These are phyloP conservation scores for Kryptolebias ocellatus DNA, from an alignment of 2,797 vertebrate genomes.

Conservation along the genomic window DNA sequence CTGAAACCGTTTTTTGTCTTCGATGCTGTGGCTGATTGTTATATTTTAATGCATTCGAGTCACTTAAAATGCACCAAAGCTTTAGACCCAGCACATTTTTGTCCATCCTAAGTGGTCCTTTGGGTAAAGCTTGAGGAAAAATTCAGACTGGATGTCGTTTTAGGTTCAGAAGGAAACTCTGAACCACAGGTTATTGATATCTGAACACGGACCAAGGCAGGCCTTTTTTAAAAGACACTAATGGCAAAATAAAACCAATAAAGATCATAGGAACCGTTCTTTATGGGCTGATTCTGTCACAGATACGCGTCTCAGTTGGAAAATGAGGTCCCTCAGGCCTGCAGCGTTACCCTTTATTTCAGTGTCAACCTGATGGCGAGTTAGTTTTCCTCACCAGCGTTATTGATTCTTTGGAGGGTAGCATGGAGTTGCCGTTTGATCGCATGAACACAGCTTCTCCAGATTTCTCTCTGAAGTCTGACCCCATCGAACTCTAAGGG, in stretches of 20 bases:
- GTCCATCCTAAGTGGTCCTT: background rate
- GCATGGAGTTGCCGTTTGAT: background rate
- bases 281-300: slow-evolving; percentile 4
- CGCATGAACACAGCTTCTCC: background rate
- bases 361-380: slow-evolving; percentile 5
- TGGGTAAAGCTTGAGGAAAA: slow-evolving; percentile 23
- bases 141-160: slow-evolving; percentile 4
- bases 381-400: background rate
- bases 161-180: slow-evolving; percentile 16
- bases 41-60: background rate
- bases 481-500: slow-evolving; percentile 8
- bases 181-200: slow-evolving; percentile 17
- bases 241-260: slow-evolving; percentile 7
- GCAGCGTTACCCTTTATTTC: slow-evolving; percentile 30
- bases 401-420: background rate
- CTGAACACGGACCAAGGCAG: slow-evolving; percentile 5
- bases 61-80: slow-evolving; percentile 3
- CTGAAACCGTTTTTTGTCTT: background rate
- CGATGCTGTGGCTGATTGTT: background rate
- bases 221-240: slow-evolving; percentile 7
- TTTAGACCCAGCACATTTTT: slow-evolving; percentile 9
- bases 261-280: background rate
- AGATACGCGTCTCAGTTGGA: slow-evolving; percentile 13
- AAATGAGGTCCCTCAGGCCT: slow-evolving; percentile 4
- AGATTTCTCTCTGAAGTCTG: slow-evolving; percentile 5